A percentile compares a stretch with the other conserved stretches of the same genome.
phyloP scores from a whole-genome alignment of 2,888 invertebrate species.

The Schizotus pectinicornis region DNA sequence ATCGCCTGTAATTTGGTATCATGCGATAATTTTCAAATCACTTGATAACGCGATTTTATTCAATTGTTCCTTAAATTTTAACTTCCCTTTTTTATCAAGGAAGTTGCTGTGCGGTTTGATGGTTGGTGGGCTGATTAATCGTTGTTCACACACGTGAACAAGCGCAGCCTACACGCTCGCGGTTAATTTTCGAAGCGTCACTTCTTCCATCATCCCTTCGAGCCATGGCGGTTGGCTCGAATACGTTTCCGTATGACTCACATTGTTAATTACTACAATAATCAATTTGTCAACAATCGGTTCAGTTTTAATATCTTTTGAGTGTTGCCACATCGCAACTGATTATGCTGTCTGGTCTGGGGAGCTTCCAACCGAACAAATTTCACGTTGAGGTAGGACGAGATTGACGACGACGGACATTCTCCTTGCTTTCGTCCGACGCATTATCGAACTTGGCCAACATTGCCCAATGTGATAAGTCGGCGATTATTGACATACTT shows the following conservation, averaged over 20 bases:
- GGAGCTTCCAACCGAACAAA: neutral
- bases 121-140: neutral
- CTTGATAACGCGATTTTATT: too few species aligned
- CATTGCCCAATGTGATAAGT: neutral
- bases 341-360: neutral
- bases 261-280: neutral
- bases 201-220: too few species aligned
- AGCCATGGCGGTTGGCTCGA: neutral
- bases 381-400: slow-evolving; percentile 5
- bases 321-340: neutral
- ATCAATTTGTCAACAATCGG: neutral
- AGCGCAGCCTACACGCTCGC: too few species aligned
- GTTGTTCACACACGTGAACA: neutral
- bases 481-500: neutral
- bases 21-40: neutral
- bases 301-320: neutral
- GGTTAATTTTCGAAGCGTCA: too few species aligned
- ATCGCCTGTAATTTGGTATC: too few species aligned
- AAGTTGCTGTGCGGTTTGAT: too few species aligned
- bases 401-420: neutral
- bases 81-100: too few species aligned
- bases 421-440: neutral
- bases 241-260: neutral
- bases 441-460: neutral
- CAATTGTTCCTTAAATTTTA: too few species aligned